Conservation (phyloP, 1,140 invertebrate species). For the Hirudo medicinalis region DNA sequence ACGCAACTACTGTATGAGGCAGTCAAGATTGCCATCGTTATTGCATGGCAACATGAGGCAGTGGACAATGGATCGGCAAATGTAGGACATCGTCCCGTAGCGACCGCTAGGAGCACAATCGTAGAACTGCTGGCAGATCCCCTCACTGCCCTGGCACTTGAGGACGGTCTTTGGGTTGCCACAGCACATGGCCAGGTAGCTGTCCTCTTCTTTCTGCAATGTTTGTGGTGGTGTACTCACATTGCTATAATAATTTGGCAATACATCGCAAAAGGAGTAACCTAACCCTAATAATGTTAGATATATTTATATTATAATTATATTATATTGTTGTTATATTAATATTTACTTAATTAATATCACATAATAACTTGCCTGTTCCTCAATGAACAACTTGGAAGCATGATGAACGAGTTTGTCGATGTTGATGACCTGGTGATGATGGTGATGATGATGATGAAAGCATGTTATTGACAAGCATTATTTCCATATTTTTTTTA, state of each 20-base stretch:
- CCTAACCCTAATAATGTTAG: no score
- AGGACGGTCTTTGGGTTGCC: slow-evolving; percentile 39
- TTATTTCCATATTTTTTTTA: no score
- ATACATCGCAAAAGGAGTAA: no score
- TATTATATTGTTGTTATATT: no score
- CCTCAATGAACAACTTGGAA: slow-evolving; percentile 83
- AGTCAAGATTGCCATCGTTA: slow-evolving; percentile 32
- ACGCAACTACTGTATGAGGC: slow-evolving; percentile 27
- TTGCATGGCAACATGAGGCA: slow-evolving; percentile 29
- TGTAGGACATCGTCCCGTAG: slow-evolving; percentile 93
- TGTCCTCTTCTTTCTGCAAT: slow-evolving; percentile 60
- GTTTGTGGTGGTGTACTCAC: background rate
- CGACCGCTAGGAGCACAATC: slow-evolving; percentile 91
- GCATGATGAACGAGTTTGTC: slow-evolving; percentile 85
- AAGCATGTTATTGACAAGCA: no score
- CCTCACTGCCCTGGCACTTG: slow-evolving; percentile 72
- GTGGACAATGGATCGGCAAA: slow-evolving; percentile 64
- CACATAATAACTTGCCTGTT: slow-evolving; percentile 57
- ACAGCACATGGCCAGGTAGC: slow-evolving; percentile 80
- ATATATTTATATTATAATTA: no score
- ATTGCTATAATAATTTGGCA: no score
- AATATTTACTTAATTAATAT: no score
- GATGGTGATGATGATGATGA: slow-evolving; percentile 40
- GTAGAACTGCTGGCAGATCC: slow-evolving; percentile 92
- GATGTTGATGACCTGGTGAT: slow-evolving; percentile 59